These are phyloP conservation scores for Oncorhynchus gorbuscha DNA, from an alignment of 2,113 vertebrate species.

Conservation along the genomic window DNA sequence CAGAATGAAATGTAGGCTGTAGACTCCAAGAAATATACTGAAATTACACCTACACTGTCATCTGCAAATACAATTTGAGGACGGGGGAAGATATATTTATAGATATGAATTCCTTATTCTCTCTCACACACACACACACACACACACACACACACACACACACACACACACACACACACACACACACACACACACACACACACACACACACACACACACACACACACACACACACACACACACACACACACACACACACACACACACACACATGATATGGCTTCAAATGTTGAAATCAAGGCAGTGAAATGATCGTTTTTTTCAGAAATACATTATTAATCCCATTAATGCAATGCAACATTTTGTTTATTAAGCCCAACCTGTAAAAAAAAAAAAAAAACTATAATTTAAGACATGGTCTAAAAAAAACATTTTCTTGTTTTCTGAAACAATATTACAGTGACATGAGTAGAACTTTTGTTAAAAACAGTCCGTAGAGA, in stretches of 20 bases:
- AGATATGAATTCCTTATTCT: too few relatives aligned
- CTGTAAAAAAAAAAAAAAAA: constrained; percentile 18
- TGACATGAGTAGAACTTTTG: constrained; percentile 10
- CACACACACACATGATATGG: constrained; percentile 29
- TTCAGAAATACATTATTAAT: neutral
- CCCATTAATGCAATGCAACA: neutral
- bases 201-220: neutral
- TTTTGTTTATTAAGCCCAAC: constrained; percentile 29
- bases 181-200: neutral
- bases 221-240: too few relatives aligned
- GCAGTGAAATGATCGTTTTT: neutral
- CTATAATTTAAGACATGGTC: neutral
- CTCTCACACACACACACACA: neutral
- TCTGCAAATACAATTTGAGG: neutral
- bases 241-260: too few relatives aligned
- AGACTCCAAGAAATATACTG: neutral
- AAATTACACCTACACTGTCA: neutral
- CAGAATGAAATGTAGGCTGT: neutral
- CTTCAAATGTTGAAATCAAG: constrained; percentile 22
- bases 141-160: neutral
- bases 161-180: neutral
- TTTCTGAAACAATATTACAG: constrained; percentile 22
- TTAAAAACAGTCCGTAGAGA: constrained; percentile 27
- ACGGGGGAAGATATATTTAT: neutral
- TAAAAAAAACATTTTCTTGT: neutral